These are phyloP conservation scores for Okamejei kenojei DNA, from an alignment of 2,797 vertebrate species.

Conservation along the genomic window DNA sequence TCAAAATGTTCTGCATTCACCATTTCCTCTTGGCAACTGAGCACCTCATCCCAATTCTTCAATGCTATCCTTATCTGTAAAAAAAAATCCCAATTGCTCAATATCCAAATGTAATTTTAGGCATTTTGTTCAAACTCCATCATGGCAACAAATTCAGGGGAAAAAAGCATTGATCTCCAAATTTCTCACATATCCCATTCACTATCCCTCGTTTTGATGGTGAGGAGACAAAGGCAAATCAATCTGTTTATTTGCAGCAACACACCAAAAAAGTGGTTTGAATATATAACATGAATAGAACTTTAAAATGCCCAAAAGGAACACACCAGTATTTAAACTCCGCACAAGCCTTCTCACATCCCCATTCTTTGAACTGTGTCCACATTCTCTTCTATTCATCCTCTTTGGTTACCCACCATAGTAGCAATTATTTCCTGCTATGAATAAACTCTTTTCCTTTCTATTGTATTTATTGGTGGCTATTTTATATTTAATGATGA, in stretches of 20 bases:
- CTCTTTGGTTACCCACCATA: background rate
- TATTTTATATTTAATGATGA: background rate
- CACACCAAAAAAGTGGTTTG: background rate
- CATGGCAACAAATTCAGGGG: background rate
- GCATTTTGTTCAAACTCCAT: background rate
- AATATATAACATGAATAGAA: background rate
- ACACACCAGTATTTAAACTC: no score
- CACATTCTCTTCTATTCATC: background rate
- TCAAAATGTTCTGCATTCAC: constrained; percentile 74
- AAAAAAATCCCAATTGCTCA: constrained; percentile 24
- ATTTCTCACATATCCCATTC: no score
- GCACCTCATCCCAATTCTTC: constrained; percentile 78
- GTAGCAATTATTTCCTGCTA: no score
- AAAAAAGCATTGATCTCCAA: background rate
- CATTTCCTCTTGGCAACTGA: constrained; percentile 73
- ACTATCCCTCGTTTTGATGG: no score
- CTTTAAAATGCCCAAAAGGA: no score
- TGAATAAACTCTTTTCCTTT: background rate
- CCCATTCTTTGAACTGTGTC: background rate
- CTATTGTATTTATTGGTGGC: background rate
- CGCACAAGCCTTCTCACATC: background rate
- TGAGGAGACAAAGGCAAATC: background rate
- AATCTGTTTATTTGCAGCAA: background rate
- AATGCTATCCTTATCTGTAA: constrained; percentile 69
- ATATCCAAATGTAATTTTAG: background rate